Evolutionary conservation across 1,140 invertebrate genomes (phyloP).

Genomic region (Colletes latitarsis): DNA sequence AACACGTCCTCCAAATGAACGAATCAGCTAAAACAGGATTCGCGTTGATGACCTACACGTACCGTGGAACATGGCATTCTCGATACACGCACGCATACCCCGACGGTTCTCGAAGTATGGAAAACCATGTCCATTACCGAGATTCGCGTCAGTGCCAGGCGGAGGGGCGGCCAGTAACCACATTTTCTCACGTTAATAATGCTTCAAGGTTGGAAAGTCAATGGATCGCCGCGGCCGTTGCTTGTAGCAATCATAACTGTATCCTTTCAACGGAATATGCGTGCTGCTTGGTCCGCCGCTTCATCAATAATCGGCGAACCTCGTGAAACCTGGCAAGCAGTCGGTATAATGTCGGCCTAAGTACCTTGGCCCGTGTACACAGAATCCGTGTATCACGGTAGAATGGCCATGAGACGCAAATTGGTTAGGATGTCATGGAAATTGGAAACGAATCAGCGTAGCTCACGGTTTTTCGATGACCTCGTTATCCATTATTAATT

Average conservation of each 20-base stretch:
- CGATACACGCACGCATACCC: constrained; percentile 9
- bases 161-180: constrained; percentile 20
- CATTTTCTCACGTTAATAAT: constrained; percentile 74
- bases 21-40: constrained; percentile 26
- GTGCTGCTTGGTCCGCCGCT: constrained; percentile 34
- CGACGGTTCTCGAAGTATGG: constrained; percentile 12
- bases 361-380: constrained; percentile 41
- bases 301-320: constrained; percentile 66
- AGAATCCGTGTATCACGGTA: constrained; percentile 22
- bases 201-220: constrained; percentile 32
- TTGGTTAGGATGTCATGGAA: constrained; percentile 10
- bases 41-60: constrained; percentile 37
- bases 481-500: constrained; percentile 62
- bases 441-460: constrained; percentile 60
- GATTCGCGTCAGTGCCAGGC: constrained; percentile 15
- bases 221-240: constrained; percentile 32
- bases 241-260: constrained; percentile 74
- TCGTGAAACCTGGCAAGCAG: constrained; percentile 48
- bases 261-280: constrained; percentile 56
- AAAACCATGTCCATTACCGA: constrained; percentile 50
- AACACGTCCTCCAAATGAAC: constrained; percentile 41
- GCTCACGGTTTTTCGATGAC: constrained; percentile 55
- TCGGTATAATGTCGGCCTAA: constrained; percentile 48
- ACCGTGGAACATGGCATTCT: neutral
- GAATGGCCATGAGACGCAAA: neutral